Conservation (phyloP, 1,140 invertebrate species). For the Adoxophyes honmai region DNA sequence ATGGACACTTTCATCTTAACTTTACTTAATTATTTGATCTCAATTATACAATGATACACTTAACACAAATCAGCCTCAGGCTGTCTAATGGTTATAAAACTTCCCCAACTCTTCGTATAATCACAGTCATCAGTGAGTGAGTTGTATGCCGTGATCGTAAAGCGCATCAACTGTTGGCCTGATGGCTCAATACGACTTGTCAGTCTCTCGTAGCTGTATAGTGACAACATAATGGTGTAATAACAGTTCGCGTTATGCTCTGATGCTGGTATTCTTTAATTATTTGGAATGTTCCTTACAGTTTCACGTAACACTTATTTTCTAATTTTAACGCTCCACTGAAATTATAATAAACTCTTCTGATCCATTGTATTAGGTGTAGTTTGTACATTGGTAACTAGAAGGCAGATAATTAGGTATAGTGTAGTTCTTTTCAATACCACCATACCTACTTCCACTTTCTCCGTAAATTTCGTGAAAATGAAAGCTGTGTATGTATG, state of each 20-base stretch:
- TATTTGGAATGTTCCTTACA: background rate
- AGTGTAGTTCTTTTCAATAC: too few species aligned
- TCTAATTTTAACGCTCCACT: too few species aligned
- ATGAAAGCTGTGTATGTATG: too few species aligned
- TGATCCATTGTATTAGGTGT: too few species aligned
- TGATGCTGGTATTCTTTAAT: constrained; percentile 1
- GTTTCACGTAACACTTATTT: too few species aligned
- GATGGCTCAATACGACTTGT: constrained; percentile 7
- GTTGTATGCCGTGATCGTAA: constrained; percentile 4
- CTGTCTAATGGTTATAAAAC: constrained; percentile 1
- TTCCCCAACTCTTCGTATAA: background rate
- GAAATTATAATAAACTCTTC: too few species aligned
- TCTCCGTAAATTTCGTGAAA: too few species aligned
- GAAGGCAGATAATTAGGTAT: too few species aligned
- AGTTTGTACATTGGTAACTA: too few species aligned
- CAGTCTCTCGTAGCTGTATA: background rate
- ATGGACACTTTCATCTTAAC: too few species aligned
- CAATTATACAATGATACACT: background rate
- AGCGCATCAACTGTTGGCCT: background rate
- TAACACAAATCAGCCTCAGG: background rate
- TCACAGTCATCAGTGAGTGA: constrained; percentile 1
- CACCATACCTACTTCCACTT: too few species aligned
- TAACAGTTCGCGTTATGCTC: background rate
- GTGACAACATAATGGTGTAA: constrained; percentile 7
- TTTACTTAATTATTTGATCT: too few species aligned